A percentile compares a stretch with the other conserved stretches of the same genome.
These are phyloP conservation scores for Arvicanthis niloticus DNA, from an alignment of 2,113 vertebrate species.

Conservation along the genomic window DNA sequence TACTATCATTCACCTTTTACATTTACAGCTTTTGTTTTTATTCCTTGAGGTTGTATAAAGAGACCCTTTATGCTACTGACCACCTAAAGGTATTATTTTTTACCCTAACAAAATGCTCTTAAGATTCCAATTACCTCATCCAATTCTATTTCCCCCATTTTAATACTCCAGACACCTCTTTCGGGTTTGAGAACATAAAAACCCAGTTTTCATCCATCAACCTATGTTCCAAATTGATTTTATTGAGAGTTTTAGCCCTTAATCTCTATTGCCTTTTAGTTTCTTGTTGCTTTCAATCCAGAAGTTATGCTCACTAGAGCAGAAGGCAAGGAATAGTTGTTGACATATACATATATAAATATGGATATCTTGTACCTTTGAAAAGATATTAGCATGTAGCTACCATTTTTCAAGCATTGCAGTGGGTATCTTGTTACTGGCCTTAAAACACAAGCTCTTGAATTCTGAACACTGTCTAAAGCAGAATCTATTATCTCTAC, in stretches of 20 bases:
- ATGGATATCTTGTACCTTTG: not conserved
- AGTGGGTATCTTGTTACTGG: not conserved
- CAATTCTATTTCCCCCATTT: slow-evolving; percentile 25
- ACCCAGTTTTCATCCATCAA: slow-evolving; percentile 26
- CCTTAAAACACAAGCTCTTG: slow-evolving; percentile 44
- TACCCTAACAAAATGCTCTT: slow-evolving; percentile 5
- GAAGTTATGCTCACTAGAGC: not conserved
- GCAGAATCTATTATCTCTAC: slow-evolving; percentile 49
- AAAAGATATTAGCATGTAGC: slow-evolving; percentile 26
- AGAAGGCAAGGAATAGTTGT: slow-evolving; percentile 21
- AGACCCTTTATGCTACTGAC: not conserved
- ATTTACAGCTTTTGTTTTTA: not conserved
- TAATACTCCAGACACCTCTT: slow-evolving; percentile 13
- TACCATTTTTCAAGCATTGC: slow-evolving; percentile 4
- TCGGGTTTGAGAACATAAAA: slow-evolving; percentile 54
- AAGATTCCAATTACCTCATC: not conserved
- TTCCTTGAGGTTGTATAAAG: slow-evolving; percentile 11
- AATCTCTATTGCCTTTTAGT: not conserved
- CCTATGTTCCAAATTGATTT: slow-evolving; percentile 24
- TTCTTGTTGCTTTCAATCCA: not conserved
- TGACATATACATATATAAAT: not conserved
- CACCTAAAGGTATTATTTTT: slow-evolving; percentile 20
- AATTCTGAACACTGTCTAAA: slow-evolving; percentile 36
- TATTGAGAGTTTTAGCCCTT: not conserved
- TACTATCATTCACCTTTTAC: slow-evolving; percentile 7